phyloP scores from a whole-genome alignment of 2,888 invertebrate species.

The Drosophila multiciliata region DNA sequence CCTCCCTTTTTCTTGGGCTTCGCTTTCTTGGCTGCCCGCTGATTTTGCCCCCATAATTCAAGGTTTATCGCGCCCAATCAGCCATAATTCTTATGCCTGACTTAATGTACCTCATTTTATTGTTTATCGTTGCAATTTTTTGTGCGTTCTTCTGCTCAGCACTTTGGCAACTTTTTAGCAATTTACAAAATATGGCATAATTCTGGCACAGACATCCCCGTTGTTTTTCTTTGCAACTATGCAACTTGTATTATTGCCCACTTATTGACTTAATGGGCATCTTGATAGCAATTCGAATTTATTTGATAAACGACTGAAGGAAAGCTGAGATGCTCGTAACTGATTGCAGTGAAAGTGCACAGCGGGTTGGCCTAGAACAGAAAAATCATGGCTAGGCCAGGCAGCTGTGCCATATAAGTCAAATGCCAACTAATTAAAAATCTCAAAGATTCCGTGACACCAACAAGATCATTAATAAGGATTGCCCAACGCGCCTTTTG shows the following conservation, averaged over 20 bases:
- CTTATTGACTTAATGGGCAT: slow-evolving; percentile 76
- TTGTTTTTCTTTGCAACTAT: slow-evolving; percentile 22
- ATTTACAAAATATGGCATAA: slow-evolving; percentile 78
- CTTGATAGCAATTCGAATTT: slow-evolving; percentile 62
- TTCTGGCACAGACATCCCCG: slow-evolving; percentile 38
- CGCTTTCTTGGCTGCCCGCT: slow-evolving; percentile 54
- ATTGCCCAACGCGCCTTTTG: slow-evolving; percentile 54
- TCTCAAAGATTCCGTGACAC: slow-evolving; percentile 50
- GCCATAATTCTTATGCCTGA: slow-evolving; percentile 69
- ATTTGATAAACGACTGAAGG: slow-evolving; percentile 52
- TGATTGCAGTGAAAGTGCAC: slow-evolving; percentile 51
- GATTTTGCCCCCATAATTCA: slow-evolving; percentile 73
- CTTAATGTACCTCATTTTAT: slow-evolving; percentile 72
- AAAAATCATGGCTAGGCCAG: slow-evolving; percentile 8
- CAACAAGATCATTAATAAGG: slow-evolving; percentile 74
- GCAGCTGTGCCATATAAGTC: slow-evolving; percentile 51
- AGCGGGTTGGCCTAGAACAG: slow-evolving; percentile 50
- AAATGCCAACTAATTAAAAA: slow-evolving; percentile 70
- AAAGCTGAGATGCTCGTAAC: slow-evolving; percentile 31
- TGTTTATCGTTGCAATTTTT: slow-evolving; percentile 68
- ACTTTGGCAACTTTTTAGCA: slow-evolving; percentile 72
- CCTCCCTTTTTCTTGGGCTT: background rate
- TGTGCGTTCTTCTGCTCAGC: slow-evolving; percentile 42
- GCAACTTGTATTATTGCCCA: slow-evolving; percentile 67
- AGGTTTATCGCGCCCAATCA: slow-evolving; percentile 65